Percentiles rank a stretch among this genome's conserved stretches.
phyloP scores from a whole-genome alignment of 2,113 vertebrate species.

The Panurus biarmicus region DNA sequence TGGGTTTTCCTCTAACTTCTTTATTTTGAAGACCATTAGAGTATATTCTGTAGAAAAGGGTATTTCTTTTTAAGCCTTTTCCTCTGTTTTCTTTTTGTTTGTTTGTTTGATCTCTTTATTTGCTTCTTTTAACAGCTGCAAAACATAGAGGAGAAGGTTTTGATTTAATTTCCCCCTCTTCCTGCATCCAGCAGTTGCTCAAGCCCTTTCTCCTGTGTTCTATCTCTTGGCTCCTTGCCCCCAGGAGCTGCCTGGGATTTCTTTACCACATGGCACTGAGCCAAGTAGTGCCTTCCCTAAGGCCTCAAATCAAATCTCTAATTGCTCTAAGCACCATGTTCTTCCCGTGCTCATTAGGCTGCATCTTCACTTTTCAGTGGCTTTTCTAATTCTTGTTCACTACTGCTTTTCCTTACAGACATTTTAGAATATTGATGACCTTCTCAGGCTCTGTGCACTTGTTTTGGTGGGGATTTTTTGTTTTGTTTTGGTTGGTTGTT shows the following conservation, averaged over 20 bases:
- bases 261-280: not conserved
- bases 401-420: not conserved
- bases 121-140: not conserved
- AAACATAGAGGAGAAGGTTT: not conserved
- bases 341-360: not conserved
- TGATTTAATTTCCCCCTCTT: not conserved
- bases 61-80: not conserved
- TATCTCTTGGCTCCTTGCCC: not conserved
- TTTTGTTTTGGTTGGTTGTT: not conserved
- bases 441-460: not conserved
- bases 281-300: not conserved
- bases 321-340: not conserved
- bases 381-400: not conserved
- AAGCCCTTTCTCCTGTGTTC: not conserved
- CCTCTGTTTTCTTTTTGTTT: not conserved
- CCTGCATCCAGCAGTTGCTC: not conserved
- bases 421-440: not conserved
- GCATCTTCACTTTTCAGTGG: not conserved
- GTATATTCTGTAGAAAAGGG: not conserved
- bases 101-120: not conserved
- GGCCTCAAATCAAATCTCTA: not conserved
- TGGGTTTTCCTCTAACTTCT: not conserved
- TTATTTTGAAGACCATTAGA: not conserved
- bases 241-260: not conserved
- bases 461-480: not conserved